Evolutionary conservation across 2,797 vertebrate species (phyloP).

Genomic region (Sebastes taczanowskii): DNA sequence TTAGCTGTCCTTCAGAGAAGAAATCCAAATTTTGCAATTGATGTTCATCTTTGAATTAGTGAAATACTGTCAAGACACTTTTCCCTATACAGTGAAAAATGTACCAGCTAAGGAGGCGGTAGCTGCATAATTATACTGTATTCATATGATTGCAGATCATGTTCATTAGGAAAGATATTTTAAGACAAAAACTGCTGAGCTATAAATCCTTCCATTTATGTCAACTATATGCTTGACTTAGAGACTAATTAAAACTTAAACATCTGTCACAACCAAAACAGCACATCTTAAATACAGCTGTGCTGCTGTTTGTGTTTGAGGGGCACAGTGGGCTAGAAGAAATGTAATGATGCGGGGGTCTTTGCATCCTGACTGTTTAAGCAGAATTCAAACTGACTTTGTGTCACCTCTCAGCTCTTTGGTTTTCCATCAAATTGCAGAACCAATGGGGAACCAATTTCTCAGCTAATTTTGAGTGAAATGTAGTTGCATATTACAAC

Average conservation of each 20-base stretch:
- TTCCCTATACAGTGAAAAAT: background rate
- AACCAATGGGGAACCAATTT: background rate
- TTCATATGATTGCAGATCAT: background rate
- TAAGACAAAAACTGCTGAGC: background rate
- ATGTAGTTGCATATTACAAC: background rate
- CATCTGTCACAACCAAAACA: conserved; percentile 13
- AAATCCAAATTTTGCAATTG: background rate
- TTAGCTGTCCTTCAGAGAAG: background rate
- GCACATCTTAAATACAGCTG: conserved; percentile 5
- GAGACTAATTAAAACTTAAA: conserved; percentile 43
- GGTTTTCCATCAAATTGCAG: background rate
- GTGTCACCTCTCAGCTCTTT: conserved; percentile 3
- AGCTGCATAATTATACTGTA: background rate
- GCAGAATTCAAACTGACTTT: background rate
- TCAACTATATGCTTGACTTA: conserved; percentile 9
- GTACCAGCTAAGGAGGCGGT: background rate
- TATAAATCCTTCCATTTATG: conserved; percentile 15
- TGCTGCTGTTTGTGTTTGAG: background rate
- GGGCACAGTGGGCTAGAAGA: background rate
- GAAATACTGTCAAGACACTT: background rate
- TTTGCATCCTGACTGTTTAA: background rate
- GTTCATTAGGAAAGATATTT: conserved; percentile 6
- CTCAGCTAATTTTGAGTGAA: background rate
- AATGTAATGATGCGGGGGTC: background rate
- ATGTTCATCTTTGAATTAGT: background rate